Conservation (phyloP, 2,888 invertebrate species). For the Vannuccia rotundouncinata region DNA sequence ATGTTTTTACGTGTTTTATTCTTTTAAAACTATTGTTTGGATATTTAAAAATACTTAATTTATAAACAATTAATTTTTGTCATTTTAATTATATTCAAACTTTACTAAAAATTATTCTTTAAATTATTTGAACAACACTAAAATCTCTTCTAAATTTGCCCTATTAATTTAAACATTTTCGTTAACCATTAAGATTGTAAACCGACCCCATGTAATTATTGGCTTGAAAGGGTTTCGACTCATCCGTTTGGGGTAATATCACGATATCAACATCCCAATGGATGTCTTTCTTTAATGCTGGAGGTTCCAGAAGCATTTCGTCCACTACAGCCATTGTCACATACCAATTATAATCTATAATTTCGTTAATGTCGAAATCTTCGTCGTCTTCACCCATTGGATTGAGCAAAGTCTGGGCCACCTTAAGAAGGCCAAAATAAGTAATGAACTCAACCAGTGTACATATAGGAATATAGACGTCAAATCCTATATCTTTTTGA, state of each 20-base stretch:
- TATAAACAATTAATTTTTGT: too few species aligned
- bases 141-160: not conserved
- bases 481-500: too few species aligned
- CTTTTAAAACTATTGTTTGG: too few species aligned
- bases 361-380: conserved; percentile 25
- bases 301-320: not conserved
- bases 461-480: not conserved
- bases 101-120: too few species aligned
- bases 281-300: not conserved
- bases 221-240: not conserved
- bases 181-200: not conserved
- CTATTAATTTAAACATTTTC: not conserved
- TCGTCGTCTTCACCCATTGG: conserved; percentile 29
- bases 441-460: not conserved
- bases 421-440: not conserved
- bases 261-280: conserved; percentile 14
- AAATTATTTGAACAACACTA: not conserved
- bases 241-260: not conserved
- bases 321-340: conserved; percentile 4
- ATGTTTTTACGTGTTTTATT: too few species aligned
- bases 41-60: too few species aligned
- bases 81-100: too few species aligned
- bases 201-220: not conserved
- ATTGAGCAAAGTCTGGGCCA: conserved; percentile 1
- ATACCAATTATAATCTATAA: conserved; percentile 20